A percentile compares a stretch with the other conserved stretches of the same genome.
Evolutionary conservation across 2,888 invertebrate species (phyloP).

Genomic region (Mesorhabditis spiculigera): DNA sequence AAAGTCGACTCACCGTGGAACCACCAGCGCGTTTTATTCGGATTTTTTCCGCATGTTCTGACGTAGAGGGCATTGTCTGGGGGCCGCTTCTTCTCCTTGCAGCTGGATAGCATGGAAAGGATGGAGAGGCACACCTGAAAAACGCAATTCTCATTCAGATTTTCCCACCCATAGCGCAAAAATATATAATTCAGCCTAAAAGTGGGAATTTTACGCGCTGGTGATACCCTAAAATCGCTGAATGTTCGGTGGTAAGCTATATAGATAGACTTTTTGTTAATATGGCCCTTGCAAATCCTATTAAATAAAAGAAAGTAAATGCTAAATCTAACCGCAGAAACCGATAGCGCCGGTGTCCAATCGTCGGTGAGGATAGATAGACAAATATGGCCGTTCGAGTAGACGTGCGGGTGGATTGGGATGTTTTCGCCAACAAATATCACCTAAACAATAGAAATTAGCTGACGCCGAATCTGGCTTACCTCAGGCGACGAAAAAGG

Average conservation of each 20-base stretch:
- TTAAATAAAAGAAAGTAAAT: not conserved
- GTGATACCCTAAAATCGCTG: not conserved
- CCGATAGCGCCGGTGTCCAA: slow-evolving; percentile 96
- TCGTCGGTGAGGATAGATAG: slow-evolving; percentile 95
- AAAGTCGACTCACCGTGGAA: slow-evolving; percentile 72
- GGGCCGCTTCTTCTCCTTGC: slow-evolving; percentile 97
- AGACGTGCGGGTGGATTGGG: slow-evolving; percentile 95
- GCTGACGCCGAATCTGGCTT: not conserved
- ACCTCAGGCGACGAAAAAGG: slow-evolving; percentile 59
- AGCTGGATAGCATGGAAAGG: slow-evolving; percentile 96
- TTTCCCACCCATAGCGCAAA: too few species aligned
- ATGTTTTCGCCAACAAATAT: slow-evolving; percentile 78
- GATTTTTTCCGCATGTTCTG: slow-evolving; percentile 95
- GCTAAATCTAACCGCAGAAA: slow-evolving; percentile 68
- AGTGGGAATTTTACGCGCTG: not conserved
- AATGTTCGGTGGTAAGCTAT: not conserved
- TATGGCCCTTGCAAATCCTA: not conserved
- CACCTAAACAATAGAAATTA: slow-evolving; percentile 56
- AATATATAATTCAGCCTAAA: too few species aligned
- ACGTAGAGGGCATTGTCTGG: slow-evolving; percentile 90
- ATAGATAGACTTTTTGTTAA: not conserved
- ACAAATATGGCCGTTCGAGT: slow-evolving; percentile 98
- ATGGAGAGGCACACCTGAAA: slow-evolving; percentile 77
- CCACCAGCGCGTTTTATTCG: slow-evolving; percentile 99
- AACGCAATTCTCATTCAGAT: not conserved